Base-by-base conservation (phyloP, 2,113 vertebrate genomes). In the Arenaria interpres region DNA sequence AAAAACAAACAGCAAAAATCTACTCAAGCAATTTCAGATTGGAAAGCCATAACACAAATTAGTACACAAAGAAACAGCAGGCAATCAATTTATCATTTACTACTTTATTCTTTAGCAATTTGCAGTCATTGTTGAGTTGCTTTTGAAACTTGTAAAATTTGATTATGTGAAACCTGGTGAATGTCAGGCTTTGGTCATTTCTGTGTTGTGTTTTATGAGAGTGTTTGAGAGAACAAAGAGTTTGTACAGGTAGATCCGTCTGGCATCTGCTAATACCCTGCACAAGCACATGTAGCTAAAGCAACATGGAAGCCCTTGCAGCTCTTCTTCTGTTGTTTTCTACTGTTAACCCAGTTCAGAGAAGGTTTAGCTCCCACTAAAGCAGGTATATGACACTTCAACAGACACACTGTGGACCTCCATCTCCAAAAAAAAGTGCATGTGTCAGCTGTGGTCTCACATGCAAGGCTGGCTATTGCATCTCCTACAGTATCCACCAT, bases 21-120 rank as follows among this genome's bases (percentile, higher is more conserved):
- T 89, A 85, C 84, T 87, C 56, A 78, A 87, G 68, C 54, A 76
- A 85, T 91, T 96, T 93, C 89, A 88, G 94, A 93, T 64, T 89
- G 88, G 93, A 96, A 96, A 96, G 71, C 89, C 80, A 88, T 90
- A 96, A 78, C n/a, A 80, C 85, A 76, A 95, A 83, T 97, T 91
- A 97, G 78, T 87, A 35, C 60, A 91, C 92, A 96, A 97, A 96
- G 56, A 85, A 97, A 75, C 73, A 81, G 69, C 81, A 95, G 74
- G 45, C 41, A 67, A 94, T 96, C 75, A 93, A 93, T 96, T 93
- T 73, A 76, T 97, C 48, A 89, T 86, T 94, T 94, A 56, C 53
- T 93, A n/a, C 71, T 96, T 88, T 97, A 66, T 78, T 94, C 82
- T 93, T 92, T 77, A 89, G 50, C 91, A 88, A 92, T 60, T 91